These are phyloP conservation scores for Nasonia oneida DNA, from an alignment of 2,888 invertebrate genomes.

Conservation along the genomic window DNA sequence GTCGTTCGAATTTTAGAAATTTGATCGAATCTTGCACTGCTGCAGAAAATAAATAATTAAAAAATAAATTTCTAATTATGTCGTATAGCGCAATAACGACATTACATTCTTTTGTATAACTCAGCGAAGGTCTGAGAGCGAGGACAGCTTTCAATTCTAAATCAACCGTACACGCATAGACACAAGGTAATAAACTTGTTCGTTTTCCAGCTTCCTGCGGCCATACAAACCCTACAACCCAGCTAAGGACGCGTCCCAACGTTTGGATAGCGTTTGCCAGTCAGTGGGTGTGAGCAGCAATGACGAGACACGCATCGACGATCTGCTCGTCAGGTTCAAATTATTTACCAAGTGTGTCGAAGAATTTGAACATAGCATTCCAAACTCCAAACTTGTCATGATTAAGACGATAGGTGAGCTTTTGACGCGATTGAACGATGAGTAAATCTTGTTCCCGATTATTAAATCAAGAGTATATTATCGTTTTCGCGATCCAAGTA, in stretches of 20 bases:
- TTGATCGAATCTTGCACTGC: neutral
- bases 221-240: slow-evolving; percentile 88
- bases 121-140: too few relatives aligned
- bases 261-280: slow-evolving; percentile 83
- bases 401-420: slow-evolving; percentile 86
- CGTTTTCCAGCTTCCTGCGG: slow-evolving; percentile 85
- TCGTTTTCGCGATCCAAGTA: neutral
- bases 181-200: neutral
- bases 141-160: too few relatives aligned
- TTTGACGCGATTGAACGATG: neutral
- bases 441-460: neutral
- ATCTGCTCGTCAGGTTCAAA: slow-evolving; percentile 81
- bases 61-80: too few relatives aligned
- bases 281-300: slow-evolving; percentile 80
- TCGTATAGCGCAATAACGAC: too few relatives aligned
- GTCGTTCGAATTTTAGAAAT: neutral
- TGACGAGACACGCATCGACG: slow-evolving; percentile 78
- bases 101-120: too few relatives aligned
- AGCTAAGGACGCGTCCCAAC: slow-evolving; percentile 83
- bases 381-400: slow-evolving; percentile 89
- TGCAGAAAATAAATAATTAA: too few relatives aligned
- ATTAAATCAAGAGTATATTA: neutral
- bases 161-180: too few relatives aligned
- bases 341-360: slow-evolving; percentile 86
- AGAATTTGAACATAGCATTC: slow-evolving; percentile 88